Percentiles rank a stretch among this genome's conserved stretches.
Conservation (phyloP, 2,888 invertebrate genomes). For the Caenorhabditis sinica region DNA sequence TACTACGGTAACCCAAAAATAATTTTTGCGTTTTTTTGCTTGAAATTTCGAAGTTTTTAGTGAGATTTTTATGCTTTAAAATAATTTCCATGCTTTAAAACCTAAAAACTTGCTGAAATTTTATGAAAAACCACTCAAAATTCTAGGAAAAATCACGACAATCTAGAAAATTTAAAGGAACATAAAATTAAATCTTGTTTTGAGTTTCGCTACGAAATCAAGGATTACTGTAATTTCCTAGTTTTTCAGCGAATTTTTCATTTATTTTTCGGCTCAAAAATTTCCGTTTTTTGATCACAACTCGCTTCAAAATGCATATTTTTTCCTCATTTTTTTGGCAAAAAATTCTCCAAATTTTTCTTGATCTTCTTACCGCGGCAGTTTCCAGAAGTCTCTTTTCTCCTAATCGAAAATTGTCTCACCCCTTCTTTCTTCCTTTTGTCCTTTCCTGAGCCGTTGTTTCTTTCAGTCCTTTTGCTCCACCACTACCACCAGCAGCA, state of each 20-base stretch:
- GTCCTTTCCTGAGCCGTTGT: neutral
- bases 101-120: neutral
- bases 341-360: too few relatives aligned
- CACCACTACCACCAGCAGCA: neutral
- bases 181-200: too few relatives aligned
- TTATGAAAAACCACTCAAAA: neutral
- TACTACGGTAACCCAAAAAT: neutral
- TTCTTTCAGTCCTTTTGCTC: slow-evolving; percentile 2
- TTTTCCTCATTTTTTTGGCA: neutral
- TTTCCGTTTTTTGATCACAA: neutral
- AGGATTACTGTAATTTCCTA: neutral
- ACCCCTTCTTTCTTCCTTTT: slow-evolving; percentile 1
- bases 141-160: neutral
- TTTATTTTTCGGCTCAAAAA: neutral
- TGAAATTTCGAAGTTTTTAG: neutral
- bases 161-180: too few relatives aligned
- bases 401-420: neutral
- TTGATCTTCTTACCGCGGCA: neutral
- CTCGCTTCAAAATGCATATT: too few relatives aligned
- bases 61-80: neutral
- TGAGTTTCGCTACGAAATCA: neutral
- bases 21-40: neutral
- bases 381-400: neutral
- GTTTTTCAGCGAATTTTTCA: neutral
- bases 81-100: neutral